phyloP scores from a whole-genome alignment of 2,888 invertebrate species.

The Colostygia pectinataria region DNA sequence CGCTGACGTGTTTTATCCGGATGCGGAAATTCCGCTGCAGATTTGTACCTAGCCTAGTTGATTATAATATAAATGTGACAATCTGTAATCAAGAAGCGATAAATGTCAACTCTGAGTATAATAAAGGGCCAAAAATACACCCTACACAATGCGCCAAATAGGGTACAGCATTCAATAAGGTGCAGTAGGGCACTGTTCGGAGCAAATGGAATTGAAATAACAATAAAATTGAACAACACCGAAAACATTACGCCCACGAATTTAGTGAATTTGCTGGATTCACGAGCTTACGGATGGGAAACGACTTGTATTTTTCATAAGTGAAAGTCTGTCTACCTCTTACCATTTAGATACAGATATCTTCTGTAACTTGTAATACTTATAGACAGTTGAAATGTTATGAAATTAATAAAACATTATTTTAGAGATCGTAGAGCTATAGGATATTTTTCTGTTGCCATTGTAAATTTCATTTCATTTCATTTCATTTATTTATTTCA shows the following conservation, averaged over 20 bases:
- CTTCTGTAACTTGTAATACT: too few species aligned
- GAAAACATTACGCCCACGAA: constrained; percentile 65
- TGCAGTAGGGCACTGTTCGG: constrained; percentile 12
- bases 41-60: too few species aligned
- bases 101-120: constrained; percentile 33
- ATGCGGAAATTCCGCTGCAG: too few species aligned
- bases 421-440: too few species aligned
- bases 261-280: constrained; percentile 44
- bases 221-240: constrained; percentile 65
- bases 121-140: constrained; percentile 29
- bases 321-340: too few species aligned
- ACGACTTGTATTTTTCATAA: neutral
- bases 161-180: constrained; percentile 25
- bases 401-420: too few species aligned
- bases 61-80: constrained; percentile 4
- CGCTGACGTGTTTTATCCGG: too few species aligned
- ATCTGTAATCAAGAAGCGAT: constrained; percentile 34
- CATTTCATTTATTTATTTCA: too few species aligned
- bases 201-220: constrained; percentile 62
- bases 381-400: too few species aligned
- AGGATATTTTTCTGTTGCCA: too few species aligned
- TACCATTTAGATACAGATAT: too few species aligned
- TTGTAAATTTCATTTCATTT: too few species aligned
- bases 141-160: constrained; percentile 17
- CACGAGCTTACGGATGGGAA: constrained; percentile 24